Evolutionary conservation across 2,888 invertebrate species (phyloP), one percentile per base, ranked within the genome.

Genomic region (Heliconius erato): DNA sequence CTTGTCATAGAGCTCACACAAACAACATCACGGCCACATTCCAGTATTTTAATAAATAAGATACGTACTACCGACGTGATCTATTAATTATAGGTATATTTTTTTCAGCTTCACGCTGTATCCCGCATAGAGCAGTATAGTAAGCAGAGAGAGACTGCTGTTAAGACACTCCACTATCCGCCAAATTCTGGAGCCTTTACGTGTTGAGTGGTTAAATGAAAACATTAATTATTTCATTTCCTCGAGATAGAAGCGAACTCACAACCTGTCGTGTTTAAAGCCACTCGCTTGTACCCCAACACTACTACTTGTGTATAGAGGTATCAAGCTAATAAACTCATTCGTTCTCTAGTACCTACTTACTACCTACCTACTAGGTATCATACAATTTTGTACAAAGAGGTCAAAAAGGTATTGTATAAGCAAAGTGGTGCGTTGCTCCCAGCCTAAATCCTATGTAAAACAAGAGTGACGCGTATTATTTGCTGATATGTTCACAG

Each of bases 401-500:
- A 78, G 78, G 78, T 68, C 78, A 67, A 78, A 76, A 76, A n/a
- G 76, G 79, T 79, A 79, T 79, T 79, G 79, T 79, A 69, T 69
- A 79, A 40, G 14, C 35, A 59, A 79, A 79, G 32, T 79, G 69
- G 90, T 88, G 84, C 90, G 86, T 87, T 88, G 89, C 87, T 87
- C 90, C 88, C 84, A 74, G 71, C 89, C 89, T 88, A 88, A 90
- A 86, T 71, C 49, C 85, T 63, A 87, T 87, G 87, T 81, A 85
- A 89, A 88, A 83, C 81, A 87, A 86, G 87, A 87, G 85, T 88
- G 88, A 88, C 87, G 88, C 84, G 88, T 89, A 89, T 89, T 91
- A 91, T 91, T 91, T 89, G 90, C 86, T 85, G 89, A 88, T 89
- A 85, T 86, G 87, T 91, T 92, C 90, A 88, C 87, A 89, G 92